Evolutionary conservation across 2,113 vertebrate species (phyloP), one percentile per base, ranked within the genome.

Genomic region (Psilopsiagon aymara): DNA sequence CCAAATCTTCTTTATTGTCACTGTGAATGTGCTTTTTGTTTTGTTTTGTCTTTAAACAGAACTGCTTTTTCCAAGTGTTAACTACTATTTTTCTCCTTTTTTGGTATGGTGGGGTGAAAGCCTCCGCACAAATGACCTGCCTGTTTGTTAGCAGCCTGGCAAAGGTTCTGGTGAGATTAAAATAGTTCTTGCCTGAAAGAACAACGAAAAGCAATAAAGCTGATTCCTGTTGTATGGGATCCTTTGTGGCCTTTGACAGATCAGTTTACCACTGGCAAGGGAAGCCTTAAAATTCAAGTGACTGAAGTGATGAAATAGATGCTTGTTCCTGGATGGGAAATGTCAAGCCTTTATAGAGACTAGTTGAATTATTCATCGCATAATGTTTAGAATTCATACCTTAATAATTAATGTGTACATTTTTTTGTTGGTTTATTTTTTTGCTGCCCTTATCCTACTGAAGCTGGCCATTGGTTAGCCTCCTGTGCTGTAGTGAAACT

Each of bases 121-220:
- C 44, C 39, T 66, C 68, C 8, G 1, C 25, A 33, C 47, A 92
- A 37, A 60, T 63, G 33, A 21, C 25, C 24, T 59, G n/a, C 35
- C 25, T 55, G 41, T 93, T 93, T 77, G 15, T 84, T 88, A 83
- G 64, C 17, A 24, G 69, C 71, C 24, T 90, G 33, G 23, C 7
- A 2, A 86, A 92, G 47, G 23, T 76, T 81, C 91, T 52, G 51
- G 21, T 82, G 28, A 81, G 60, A 76, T 94, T 78, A 71, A 86
- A 94, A 84, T 57, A 41, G 29, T 84, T 91, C 66, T 88, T 94
- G 52, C 69, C 47, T 92, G 74, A 78, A 95, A 93, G 92, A 93
- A 88, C 86, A 82, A 57, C 75, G 64, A 76, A 86, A 86, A 84
- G 51, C 77, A 88, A 84, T 93, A 95, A 94, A 96, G 44, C 28